phyloP scores from a whole-genome alignment of 2,797 vertebrate genomes.

The Hipposideros larvatus region DNA sequence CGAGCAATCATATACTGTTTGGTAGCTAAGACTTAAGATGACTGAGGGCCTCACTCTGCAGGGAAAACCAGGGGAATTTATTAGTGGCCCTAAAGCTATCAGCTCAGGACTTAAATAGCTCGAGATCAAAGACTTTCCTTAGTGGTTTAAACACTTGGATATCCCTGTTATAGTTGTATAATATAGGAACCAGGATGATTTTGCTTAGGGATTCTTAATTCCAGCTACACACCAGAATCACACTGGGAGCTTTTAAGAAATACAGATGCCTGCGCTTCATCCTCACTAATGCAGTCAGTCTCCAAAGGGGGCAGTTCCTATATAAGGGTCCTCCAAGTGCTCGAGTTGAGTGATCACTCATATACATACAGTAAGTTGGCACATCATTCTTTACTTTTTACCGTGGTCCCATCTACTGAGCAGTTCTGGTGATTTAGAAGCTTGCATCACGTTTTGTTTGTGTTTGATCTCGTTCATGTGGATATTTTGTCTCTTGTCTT shows the following conservation, averaged over 20 bases:
- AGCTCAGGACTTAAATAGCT: background rate
- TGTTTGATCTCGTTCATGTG: slow-evolving; percentile 58
- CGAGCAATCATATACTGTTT: background rate
- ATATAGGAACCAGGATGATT: background rate
- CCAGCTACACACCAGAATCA: background rate
- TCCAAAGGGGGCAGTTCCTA: background rate
- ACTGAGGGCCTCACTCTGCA: background rate
- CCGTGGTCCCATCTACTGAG: background rate
- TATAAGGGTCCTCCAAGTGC: background rate
- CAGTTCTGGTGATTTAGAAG: slow-evolving; percentile 38
- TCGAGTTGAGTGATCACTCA: background rate
- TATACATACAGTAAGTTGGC: background rate
- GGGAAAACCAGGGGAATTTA: background rate
- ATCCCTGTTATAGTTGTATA: background rate
- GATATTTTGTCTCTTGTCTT: slow-evolving; percentile 66
- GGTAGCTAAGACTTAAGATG: slow-evolving; percentile 10
- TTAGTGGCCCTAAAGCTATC: background rate
- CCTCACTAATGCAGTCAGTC: background rate
- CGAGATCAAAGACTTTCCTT: slow-evolving; percentile 34
- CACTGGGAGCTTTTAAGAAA: background rate
- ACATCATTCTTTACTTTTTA: background rate
- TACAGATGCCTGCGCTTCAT: background rate
- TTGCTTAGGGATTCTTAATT: slow-evolving; percentile 34
- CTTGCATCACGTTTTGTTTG: slow-evolving; percentile 38
- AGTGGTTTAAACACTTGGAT: background rate